These are phyloP conservation scores for Tachina lurida DNA, from an alignment of 2,888 invertebrate genomes.

Conservation along the genomic window DNA sequence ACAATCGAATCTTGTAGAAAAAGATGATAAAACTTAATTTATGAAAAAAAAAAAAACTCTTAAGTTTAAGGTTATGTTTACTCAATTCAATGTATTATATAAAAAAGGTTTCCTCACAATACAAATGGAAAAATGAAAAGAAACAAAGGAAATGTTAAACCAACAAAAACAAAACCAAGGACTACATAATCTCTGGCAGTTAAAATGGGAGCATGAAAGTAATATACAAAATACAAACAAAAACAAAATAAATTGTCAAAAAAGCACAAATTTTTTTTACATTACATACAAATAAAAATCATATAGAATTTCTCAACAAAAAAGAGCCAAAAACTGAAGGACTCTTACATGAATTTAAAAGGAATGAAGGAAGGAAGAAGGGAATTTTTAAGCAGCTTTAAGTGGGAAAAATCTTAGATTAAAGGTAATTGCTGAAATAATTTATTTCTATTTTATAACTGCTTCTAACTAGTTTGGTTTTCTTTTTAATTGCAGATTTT, in stretches of 20 bases:
- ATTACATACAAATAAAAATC: not conserved
- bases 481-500: not conserved
- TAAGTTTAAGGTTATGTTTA: conserved; percentile 30
- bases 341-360: not conserved
- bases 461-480: not conserved
- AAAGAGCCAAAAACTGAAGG: not conserved
- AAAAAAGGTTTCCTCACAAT: conserved; percentile 52
- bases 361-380: not conserved
- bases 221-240: conserved; percentile 54
- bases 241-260: conserved; percentile 56
- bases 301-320: not conserved
- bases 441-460: not conserved
- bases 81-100: conserved; percentile 54
- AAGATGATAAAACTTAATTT: conserved; percentile 12
- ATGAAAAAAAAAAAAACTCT: conserved; percentile 13
- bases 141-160: conserved; percentile 27
- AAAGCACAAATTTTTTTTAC: conserved; percentile 68
- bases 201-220: conserved; percentile 67
- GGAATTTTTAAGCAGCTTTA: conserved; percentile 21
- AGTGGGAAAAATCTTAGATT: not conserved
- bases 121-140: conserved; percentile 34
- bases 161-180: conserved; percentile 59
- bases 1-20: conserved; percentile 60
- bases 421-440: conserved; percentile 41
- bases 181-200: conserved; percentile 71